Percentiles rank a stretch among this genome's conserved stretches.
phyloP scores from a whole-genome alignment of 2,888 invertebrate genomes.

The Drosophila siamana region DNA sequence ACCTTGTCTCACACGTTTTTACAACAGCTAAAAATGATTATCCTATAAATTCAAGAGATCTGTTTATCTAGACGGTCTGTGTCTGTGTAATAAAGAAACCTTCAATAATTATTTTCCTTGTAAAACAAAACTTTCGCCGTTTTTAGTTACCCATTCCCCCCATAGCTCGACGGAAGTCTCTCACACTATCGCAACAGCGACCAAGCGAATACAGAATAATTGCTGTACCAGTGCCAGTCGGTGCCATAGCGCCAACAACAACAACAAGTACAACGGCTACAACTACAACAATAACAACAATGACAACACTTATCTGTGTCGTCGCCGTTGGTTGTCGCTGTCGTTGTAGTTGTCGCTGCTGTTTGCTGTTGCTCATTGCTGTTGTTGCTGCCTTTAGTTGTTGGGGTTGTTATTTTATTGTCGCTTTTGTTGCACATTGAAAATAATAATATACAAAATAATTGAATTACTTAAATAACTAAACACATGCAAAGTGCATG shows the following conservation, averaged over 20 bases:
- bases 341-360: constrained; percentile 28
- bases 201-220: constrained; percentile 72
- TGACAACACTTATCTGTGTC: constrained; percentile 65
- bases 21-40: constrained; percentile 14
- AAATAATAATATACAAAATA: constrained; percentile 80
- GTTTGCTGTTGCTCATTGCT: neutral
- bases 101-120: constrained; percentile 50
- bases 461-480: constrained; percentile 75
- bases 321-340: constrained; percentile 15
- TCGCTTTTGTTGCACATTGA: constrained; percentile 77
- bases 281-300: constrained; percentile 41
- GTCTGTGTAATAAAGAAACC: constrained; percentile 34
- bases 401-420: constrained; percentile 65
- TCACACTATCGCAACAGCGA: constrained; percentile 67
- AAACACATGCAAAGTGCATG: neutral
- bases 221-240: constrained; percentile 80
- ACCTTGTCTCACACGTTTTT: constrained; percentile 34
- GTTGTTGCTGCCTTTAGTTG: constrained; percentile 29
- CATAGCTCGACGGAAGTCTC: constrained; percentile 64
- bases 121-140: constrained; percentile 62
- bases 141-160: constrained; percentile 30
- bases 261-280: constrained; percentile 25
- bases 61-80: constrained; percentile 15
- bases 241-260: constrained; percentile 77
- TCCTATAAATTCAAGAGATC: constrained; percentile 24